Percentiles rank a stretch among this genome's conserved stretches.
Evolutionary conservation across 2,113 vertebrate genomes (phyloP).

Genomic region (Glaucomys volans): DNA sequence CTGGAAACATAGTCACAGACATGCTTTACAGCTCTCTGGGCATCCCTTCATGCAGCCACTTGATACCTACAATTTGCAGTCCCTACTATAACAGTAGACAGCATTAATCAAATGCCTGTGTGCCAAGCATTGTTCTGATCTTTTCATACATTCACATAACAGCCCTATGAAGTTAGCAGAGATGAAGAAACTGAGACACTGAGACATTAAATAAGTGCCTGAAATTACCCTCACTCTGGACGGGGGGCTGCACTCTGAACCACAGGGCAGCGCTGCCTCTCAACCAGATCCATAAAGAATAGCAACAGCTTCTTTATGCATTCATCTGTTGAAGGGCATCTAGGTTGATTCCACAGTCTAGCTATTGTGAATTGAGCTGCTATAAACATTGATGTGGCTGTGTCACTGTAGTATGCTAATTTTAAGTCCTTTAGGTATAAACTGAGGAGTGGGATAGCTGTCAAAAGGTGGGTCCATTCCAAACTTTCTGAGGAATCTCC

Average conservation of each 20-base stretch:
- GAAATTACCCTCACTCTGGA: neutral
- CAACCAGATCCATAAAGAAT: neutral
- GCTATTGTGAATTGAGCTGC: too few relatives aligned
- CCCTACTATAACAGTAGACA: neutral
- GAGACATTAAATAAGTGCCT: neutral
- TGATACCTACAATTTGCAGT: neutral
- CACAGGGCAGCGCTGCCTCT: neutral
- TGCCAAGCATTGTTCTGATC: neutral
- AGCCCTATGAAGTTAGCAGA: neutral
- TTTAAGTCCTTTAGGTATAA: too few relatives aligned
- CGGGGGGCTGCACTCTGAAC: neutral
- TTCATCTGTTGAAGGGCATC: too few relatives aligned
- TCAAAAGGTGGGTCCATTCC: too few relatives aligned
- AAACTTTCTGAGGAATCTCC: too few relatives aligned
- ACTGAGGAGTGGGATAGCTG: too few relatives aligned
- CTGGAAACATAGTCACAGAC: too few relatives aligned
- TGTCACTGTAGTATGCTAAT: too few relatives aligned
- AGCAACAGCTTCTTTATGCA: too few relatives aligned
- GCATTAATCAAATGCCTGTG: neutral
- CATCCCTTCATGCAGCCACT: neutral
- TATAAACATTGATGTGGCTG: too few relatives aligned
- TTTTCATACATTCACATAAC: neutral
- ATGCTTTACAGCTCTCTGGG: too few relatives aligned
- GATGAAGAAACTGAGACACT: neutral
- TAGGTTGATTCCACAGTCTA: too few relatives aligned